Percentiles rank a stretch among this genome's conserved stretches.
These are phyloP conservation scores for Scaptodrosophila latifasciaeformis DNA, from an alignment of 2,888 invertebrate species.

Conservation along the genomic window DNA sequence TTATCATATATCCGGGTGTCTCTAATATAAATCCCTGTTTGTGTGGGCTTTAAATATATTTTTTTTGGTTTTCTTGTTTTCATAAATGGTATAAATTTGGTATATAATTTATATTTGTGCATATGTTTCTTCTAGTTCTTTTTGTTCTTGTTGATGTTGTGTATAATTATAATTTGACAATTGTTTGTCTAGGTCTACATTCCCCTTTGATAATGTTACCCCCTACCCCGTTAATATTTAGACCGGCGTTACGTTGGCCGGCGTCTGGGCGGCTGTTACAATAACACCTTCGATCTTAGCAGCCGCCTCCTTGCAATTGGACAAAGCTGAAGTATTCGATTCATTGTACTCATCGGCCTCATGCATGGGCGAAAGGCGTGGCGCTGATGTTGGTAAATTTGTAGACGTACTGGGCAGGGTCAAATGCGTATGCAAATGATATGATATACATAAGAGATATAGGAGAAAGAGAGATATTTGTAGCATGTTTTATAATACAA, in stretches of 20 bases:
- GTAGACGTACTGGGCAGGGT: constrained; percentile 47
- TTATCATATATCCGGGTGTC: constrained; percentile 3
- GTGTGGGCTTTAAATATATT: too few relatives aligned
- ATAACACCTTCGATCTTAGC: constrained; percentile 43
- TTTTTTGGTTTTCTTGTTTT: too few relatives aligned
- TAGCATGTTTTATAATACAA: background rate
- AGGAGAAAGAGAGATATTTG: background rate
- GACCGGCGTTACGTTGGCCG: constrained; percentile 65
- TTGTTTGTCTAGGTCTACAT: background rate
- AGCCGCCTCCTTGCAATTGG: constrained; percentile 47
- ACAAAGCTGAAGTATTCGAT: constrained; percentile 25
- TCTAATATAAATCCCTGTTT: too few relatives aligned
- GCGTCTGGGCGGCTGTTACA: constrained; percentile 23
- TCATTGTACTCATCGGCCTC: constrained; percentile 83
- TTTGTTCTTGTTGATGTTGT: background rate
- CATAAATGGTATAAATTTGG: too few relatives aligned
- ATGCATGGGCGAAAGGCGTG: constrained; percentile 87
- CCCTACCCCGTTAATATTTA: constrained; percentile 23
- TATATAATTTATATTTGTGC: constrained; percentile 7
- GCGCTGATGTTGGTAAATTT: constrained; percentile 33
- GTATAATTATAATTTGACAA: background rate
- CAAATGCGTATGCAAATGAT: constrained; percentile 47
- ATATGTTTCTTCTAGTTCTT: background rate
- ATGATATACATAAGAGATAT: constrained; percentile 33
- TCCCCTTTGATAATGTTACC: background rate